Evolutionary conservation across 2,888 invertebrate species (phyloP).

Genomic region (Trissolcus japonicus): DNA sequence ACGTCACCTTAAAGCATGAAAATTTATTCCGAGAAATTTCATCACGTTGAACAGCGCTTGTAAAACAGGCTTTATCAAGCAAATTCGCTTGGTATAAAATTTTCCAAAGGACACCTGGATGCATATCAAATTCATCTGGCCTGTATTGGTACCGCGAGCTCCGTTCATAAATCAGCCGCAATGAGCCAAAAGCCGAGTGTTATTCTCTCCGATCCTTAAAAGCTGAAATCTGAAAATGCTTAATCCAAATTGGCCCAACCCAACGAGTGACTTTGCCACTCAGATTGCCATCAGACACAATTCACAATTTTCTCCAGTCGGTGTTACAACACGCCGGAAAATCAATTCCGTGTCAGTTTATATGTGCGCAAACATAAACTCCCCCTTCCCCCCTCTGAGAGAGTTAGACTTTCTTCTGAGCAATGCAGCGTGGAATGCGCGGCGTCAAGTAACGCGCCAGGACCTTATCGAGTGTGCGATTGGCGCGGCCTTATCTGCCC

Average conservation of each 20-base stretch:
- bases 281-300: constrained; percentile 23
- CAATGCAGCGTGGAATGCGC: constrained; percentile 62
- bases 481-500: constrained; percentile 56
- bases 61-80: no score
- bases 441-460: constrained; percentile 39
- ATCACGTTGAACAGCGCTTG: no score
- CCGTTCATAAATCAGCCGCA: no score
- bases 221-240: constrained; percentile 1
- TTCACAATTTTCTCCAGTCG: constrained; percentile 32
- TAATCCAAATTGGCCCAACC: constrained; percentile 9
- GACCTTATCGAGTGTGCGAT: constrained; percentile 55
- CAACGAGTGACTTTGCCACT: neutral
- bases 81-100: no score
- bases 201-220: neutral
- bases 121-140: no score
- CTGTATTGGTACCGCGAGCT: no score
- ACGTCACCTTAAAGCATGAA: no score
- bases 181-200: no score
- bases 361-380: constrained; percentile 36
- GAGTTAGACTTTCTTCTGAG: constrained; percentile 61
- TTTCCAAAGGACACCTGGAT: no score
- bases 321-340: constrained; percentile 35
- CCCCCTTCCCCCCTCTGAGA: constrained; percentile 22
- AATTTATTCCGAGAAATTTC: no score
- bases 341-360: constrained; percentile 52